phyloP scores from a whole-genome alignment of 2,113 vertebrate genomes.

The Periophthalmus modestus region DNA sequence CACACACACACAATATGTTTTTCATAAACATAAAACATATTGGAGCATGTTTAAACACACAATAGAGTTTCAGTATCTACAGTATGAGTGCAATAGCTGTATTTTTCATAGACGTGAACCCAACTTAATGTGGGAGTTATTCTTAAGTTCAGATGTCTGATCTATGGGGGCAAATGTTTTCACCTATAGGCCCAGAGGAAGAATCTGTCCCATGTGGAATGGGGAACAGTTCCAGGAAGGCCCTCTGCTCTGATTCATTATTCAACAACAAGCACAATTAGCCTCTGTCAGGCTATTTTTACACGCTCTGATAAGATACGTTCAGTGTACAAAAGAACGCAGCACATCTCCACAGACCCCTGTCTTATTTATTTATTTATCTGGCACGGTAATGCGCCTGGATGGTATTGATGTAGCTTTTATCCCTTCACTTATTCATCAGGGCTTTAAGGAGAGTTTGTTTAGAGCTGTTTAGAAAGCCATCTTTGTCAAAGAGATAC shows the following conservation, averaged over 20 bases:
- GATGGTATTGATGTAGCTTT: conserved; percentile 76
- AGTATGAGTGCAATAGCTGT: no score
- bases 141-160: not conserved
- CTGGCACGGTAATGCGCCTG: conserved; percentile 68
- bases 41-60: no score
- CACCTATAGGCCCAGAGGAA: conserved; percentile 71
- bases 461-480: conserved; percentile 69
- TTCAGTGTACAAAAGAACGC: conserved; percentile 73
- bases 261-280: conserved; percentile 81
- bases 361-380: conserved; percentile 78
- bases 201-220: conserved; percentile 64
- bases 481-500: conserved; percentile 42
- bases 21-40: no score
- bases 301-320: conserved; percentile 69
- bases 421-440: conserved; percentile 77
- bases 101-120: no score
- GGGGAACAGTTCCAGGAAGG: conserved; percentile 78
- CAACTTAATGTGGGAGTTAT: not conserved
- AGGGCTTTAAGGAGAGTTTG: conserved; percentile 67
- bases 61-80: no score
- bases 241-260: conserved; percentile 77
- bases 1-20: no score
- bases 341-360: conserved; percentile 28
- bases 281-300: conserved; percentile 74
- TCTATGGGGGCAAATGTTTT: conserved; percentile 69